A percentile compares a stretch with the other conserved stretches of the same genome.
Evolutionary conservation across 2,113 vertebrate species (phyloP).

Genomic region (Ariopsis seemanni): DNA sequence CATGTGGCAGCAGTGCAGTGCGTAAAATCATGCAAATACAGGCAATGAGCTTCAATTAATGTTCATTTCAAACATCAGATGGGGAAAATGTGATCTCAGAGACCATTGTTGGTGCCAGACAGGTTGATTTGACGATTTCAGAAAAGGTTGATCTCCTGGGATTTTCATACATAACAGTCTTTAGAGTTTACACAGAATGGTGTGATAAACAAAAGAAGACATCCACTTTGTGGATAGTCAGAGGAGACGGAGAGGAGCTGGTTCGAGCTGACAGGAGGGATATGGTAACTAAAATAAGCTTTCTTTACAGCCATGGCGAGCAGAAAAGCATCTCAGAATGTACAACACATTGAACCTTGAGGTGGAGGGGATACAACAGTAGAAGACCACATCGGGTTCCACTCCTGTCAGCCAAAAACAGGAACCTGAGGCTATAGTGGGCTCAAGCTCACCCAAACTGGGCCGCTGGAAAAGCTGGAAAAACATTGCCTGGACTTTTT

Average conservation of each 20-base stretch:
- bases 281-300: not conserved
- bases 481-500: constrained; percentile 5
- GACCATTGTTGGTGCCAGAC: not conserved
- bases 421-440: not conserved
- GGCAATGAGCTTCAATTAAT: not conserved
- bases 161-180: not conserved
- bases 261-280: not conserved
- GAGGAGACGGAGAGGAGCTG: not conserved
- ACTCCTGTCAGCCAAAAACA: not conserved
- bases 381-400: not conserved
- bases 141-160: not conserved
- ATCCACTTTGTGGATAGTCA: too few species aligned
- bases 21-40: not conserved
- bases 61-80: not conserved
- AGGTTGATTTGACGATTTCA: not conserved
- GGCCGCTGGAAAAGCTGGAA: not conserved
- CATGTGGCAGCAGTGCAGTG: not conserved
- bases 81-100: not conserved
- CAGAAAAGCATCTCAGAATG: not conserved
- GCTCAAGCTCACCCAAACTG: not conserved
- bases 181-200: too few species aligned
- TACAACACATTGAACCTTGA: not conserved
- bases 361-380: not conserved
- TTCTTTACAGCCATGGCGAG: not conserved
- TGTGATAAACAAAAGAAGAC: too few species aligned